These are phyloP conservation scores for Phrynocephalus forsythii DNA, from an alignment of 2,797 vertebrate genomes.

Conservation along the genomic window DNA sequence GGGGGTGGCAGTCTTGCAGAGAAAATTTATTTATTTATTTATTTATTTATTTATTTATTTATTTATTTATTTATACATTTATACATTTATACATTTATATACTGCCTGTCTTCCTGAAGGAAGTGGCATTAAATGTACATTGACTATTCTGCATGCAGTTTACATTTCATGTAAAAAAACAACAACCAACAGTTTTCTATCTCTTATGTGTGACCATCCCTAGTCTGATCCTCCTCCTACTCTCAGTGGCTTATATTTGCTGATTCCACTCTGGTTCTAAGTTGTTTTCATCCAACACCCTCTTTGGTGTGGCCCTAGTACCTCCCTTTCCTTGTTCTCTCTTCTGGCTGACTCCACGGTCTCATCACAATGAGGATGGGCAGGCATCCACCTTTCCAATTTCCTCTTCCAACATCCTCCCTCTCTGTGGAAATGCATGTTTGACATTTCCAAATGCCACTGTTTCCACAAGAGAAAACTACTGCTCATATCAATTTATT, in stretches of 20 bases:
- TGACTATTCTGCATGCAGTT: too few relatives aligned
- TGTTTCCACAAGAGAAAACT: constrained; percentile 23
- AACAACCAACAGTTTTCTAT: neutral
- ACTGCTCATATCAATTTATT: neutral
- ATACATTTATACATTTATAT: too few relatives aligned
- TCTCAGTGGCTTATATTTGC: neutral
- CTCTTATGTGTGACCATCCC: neutral
- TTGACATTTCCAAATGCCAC: constrained; percentile 36
- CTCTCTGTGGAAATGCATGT: constrained; percentile 26
- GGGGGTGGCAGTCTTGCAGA: too few relatives aligned
- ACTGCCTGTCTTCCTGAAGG: too few relatives aligned
- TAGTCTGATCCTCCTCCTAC: neutral
- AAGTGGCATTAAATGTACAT: neutral
- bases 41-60: too few relatives aligned
- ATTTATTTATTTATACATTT: too few relatives aligned
- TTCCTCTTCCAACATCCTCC: constrained; percentile 62
- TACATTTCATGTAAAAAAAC: neutral
- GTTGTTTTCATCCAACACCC: neutral
- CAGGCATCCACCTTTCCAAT: neutral
- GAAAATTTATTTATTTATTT: too few relatives aligned
- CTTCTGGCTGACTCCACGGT: constrained; percentile 46
- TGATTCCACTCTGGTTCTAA: too few relatives aligned
- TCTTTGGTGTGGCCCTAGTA: constrained; percentile 19
- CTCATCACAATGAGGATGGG: neutral
- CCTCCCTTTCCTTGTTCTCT: constrained; percentile 32